A percentile compares a stretch with the other conserved stretches of the same genome.
Conservation (phyloP, 2,888 invertebrate species). For the Drosophila prolongata region DNA sequence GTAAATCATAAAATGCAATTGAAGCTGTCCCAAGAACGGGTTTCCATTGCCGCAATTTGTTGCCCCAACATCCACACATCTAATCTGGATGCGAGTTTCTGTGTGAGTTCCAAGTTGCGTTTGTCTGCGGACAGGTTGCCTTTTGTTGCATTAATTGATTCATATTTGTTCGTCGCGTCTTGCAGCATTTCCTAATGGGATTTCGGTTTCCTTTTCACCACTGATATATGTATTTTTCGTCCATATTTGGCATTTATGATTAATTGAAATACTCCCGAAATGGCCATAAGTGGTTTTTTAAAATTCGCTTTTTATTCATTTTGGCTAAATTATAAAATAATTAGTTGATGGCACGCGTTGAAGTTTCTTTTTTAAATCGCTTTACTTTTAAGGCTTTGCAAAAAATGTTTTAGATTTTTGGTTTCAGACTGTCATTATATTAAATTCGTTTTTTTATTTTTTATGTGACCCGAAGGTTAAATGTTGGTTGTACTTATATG, state of each 20-base stretch:
- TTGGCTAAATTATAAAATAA: conserved; percentile 36
- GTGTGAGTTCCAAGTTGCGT: conserved; percentile 8
- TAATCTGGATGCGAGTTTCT: conserved; percentile 41
- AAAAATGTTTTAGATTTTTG: conserved; percentile 6
- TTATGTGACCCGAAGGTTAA: conserved; percentile 12
- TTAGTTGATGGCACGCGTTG: conserved; percentile 29
- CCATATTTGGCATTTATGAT: conserved; percentile 68
- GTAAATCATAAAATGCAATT: conserved; percentile 65
- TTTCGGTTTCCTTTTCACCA: conserved; percentile 45
- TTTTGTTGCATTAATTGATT: conserved; percentile 75
- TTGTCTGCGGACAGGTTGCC: conserved; percentile 52
- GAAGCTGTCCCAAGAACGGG: conserved; percentile 70
- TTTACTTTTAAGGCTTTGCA: conserved; percentile 19
- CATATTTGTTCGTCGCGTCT: conserved; percentile 67
- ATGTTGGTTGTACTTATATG: neutral
- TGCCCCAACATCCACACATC: conserved; percentile 42
- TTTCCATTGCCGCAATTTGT: conserved; percentile 63
- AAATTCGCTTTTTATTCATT: conserved; percentile 23
- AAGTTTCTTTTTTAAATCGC: conserved; percentile 26
- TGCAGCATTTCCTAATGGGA: conserved; percentile 47
- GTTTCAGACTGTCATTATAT: neutral
- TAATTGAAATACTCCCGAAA: conserved; percentile 63
- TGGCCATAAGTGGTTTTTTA: conserved; percentile 37
- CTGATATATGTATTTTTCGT: conserved; percentile 38
- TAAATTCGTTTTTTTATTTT: conserved; percentile 9